Evolutionary conservation across 35 echinoderm and acorn worm genomes (phyloP), one percentile per base, ranked within the genome.

Genomic region (Chiridota heheva): DNA sequence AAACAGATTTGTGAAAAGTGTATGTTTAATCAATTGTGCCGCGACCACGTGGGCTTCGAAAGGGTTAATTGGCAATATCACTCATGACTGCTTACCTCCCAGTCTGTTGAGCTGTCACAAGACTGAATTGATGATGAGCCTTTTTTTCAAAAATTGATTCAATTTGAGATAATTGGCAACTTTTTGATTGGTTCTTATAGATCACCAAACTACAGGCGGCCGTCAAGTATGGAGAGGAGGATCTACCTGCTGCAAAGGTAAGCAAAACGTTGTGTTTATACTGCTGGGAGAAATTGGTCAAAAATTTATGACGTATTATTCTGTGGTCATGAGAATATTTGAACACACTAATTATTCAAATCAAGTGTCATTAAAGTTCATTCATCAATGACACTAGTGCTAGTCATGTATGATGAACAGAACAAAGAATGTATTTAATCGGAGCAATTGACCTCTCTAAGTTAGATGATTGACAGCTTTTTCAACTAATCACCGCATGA

Each of bases 171-270:
- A 18, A 69, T 69, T 0, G 0, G 1, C 1, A 36, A 48, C 47
- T 58, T 56, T 42, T 73, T 55, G 39, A 32, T 35, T 49, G 31
- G 44, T 70, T 55, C 33, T 67, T 56, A 40, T 59, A 97, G 95
- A 98, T 98, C 33, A 98, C 88, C 34, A 98, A 98, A 76, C 85
- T 98, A 20, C 95, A 98, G 82, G 95, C 95, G 65, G 95, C 95
- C 36, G 84, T 98, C 17, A 98, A 98, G 42, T 98, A 98, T 82
- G 95, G 95, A 36, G 95, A 98, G 67, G 95, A 98, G 68, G 95
- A 98, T 43, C 44, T 98, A 35, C 85, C 95, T 40, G 95, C 84
- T 63, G 95, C 95, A 3, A 91, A 98, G 81, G 95, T 92, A 69
- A 55, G 69, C 42, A 6, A 48, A 67, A 63, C 0, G 6, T 70